These are phyloP conservation scores for Drosophila biarmipes DNA, from an alignment of 1,140 invertebrate species.

Conservation along the genomic window DNA sequence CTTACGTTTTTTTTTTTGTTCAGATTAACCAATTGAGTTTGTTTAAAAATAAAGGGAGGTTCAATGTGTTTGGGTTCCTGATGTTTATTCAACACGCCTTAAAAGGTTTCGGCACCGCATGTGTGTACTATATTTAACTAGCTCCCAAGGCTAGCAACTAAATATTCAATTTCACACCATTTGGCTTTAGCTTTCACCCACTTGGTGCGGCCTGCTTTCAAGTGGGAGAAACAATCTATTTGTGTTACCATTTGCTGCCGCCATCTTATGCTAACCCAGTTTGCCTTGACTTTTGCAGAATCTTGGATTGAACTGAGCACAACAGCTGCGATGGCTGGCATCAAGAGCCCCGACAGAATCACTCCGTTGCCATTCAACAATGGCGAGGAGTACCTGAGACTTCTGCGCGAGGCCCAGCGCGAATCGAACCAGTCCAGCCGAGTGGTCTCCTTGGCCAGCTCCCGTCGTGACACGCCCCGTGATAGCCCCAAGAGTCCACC, in stretches of 20 bases:
- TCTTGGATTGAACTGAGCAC: slow-evolving; percentile 93
- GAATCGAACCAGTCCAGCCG: slow-evolving; percentile 94
- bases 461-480: slow-evolving; percentile 87
- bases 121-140: not conserved
- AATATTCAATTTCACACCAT: slow-evolving; percentile 39
- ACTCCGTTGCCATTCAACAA: slow-evolving; percentile 88
- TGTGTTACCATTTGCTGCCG: slow-evolving; percentile 9
- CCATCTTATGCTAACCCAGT: slow-evolving; percentile 21
- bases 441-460: slow-evolving; percentile 92
- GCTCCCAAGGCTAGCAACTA: slow-evolving; percentile 8
- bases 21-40: not conserved
- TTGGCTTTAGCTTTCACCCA: slow-evolving; percentile 18
- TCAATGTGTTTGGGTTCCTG: not conserved
- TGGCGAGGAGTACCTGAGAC: slow-evolving; percentile 91
- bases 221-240: slow-evolving; percentile 14
- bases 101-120: slow-evolving; percentile 9
- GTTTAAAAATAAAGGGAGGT: not conserved
- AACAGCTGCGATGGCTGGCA: slow-evolving; percentile 86
- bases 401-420: slow-evolving; percentile 93
- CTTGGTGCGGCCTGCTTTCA: slow-evolving; percentile 1
- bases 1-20: too few relatives aligned
- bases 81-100: slow-evolving; percentile 11
- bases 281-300: slow-evolving; percentile 86
- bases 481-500: slow-evolving; percentile 94
- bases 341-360: slow-evolving; percentile 87